Base-by-base conservation (phyloP, 2,888 invertebrate genomes). In the Atrina japonica region DNA sequence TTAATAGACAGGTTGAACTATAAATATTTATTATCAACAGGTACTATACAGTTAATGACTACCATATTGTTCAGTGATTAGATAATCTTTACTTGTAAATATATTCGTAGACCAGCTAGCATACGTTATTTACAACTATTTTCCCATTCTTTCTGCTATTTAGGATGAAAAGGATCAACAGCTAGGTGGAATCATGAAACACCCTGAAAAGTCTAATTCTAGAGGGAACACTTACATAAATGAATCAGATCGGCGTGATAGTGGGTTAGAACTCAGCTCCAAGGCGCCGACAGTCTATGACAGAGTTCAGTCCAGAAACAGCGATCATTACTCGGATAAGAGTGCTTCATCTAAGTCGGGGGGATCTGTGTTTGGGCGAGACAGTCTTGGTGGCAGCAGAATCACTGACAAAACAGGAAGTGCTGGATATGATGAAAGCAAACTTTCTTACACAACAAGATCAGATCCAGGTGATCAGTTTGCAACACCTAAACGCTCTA, bases 391-490 rank as follows among this genome's bases (percentile, higher is more conserved):
- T 5, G 18, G 18, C 0, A 40, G 56, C 16, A 2, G 11, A 3
- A 18, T 21, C 11, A 11, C 40, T 9, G 49, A 30, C 21, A 45
- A 18, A n/a, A 21, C 47, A 14, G 18, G 49, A 9, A 61, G 61
- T 21, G 18, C 43, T 49, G 49, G 27, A 21, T 40, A 25, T 52
- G 60, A 52, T 9, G 67, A 67, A 14, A 60, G 58, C 27, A 27
- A 41, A 18, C 35, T 72, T 21, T 60, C 66, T n/a, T 35, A 52
- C 6, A 72, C 66, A 49, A 72, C 67, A 1, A 69, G 81, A 49
- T 82, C 81, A 41, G 81, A 82, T 53, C 80, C 80, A 16, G 80
- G 80, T 0, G 74, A 75, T 18, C 63, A 58, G 53, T 69, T 70
- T 53, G 67, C 71, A n/a, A 66, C 71, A 27, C 67, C 58, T 1